Percentiles rank a stretch among this genome's conserved stretches.
These are phyloP conservation scores for Lasioglossum vierecki DNA, from an alignment of 2,888 invertebrate species.

Conservation along the genomic window DNA sequence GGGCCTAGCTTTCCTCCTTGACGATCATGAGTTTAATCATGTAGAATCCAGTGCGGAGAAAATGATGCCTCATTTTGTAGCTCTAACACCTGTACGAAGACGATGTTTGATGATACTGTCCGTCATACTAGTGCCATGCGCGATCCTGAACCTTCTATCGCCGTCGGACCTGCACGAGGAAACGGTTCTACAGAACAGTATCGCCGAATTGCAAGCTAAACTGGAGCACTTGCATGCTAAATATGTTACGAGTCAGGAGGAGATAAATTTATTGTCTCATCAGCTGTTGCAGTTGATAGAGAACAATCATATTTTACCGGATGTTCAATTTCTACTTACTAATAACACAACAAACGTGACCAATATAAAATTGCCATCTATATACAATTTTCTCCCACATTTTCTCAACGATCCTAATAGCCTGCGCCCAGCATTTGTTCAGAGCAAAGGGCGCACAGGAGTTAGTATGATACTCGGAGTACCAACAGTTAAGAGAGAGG, in stretches of 20 bases:
- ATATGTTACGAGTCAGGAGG: constrained; percentile 91
- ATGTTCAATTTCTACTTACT: constrained; percentile 82
- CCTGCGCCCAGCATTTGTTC: constrained; percentile 90
- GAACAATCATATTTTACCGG: constrained; percentile 78
- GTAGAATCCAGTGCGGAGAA: constrained; percentile 61
- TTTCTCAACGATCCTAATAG: constrained; percentile 91
- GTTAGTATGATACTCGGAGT: constrained; percentile 94
- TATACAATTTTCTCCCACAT: constrained; percentile 95
- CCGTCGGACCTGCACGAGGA: constrained; percentile 79
- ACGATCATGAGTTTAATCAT: constrained; percentile 56
- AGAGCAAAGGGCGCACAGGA: constrained; percentile 90
- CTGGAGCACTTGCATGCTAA: constrained; percentile 92
- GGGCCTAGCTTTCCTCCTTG: constrained; percentile 12
- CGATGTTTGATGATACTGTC: constrained; percentile 78
- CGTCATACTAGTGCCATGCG: constrained; percentile 78
- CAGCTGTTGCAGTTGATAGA: constrained; percentile 85
- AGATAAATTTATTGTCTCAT: constrained; percentile 89
- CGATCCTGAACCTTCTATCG: constrained; percentile 77
- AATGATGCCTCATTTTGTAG: constrained; percentile 78
- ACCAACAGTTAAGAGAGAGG: constrained; percentile 95
- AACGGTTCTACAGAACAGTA: constrained; percentile 81
- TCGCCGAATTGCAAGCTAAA: constrained; percentile 91
- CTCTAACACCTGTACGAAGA: constrained; percentile 76
- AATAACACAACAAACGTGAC: constrained; percentile 83
- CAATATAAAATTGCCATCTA: constrained; percentile 89